Conservation (phyloP, 2,797 vertebrate genomes). For the Lepidocolaptes lacrymiger region DNA sequence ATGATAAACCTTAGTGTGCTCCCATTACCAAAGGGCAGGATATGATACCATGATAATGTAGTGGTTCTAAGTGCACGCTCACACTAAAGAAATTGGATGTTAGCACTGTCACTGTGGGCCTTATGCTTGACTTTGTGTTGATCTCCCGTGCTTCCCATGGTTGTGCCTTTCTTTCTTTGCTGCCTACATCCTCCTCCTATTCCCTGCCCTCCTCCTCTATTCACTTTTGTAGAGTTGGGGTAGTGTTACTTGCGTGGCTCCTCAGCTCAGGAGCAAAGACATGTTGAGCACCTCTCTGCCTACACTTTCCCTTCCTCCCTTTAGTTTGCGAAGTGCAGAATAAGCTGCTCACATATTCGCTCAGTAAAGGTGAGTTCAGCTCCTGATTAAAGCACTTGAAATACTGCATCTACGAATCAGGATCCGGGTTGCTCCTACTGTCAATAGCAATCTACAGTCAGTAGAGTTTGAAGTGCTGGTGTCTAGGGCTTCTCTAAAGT, state of each 20-base stretch:
- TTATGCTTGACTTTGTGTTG: not conserved
- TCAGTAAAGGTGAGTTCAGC: not conserved
- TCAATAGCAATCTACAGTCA: not conserved
- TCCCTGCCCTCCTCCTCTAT: too few relatives aligned
- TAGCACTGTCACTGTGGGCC: not conserved
- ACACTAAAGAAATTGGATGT: rapidly evolving
- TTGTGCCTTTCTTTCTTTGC: not conserved
- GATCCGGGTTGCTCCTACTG: not conserved
- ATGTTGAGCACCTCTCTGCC: not conserved
- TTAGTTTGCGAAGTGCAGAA: not conserved
- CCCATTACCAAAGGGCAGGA: not conserved
- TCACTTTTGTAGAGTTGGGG: not conserved
- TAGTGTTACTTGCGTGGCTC: not conserved
- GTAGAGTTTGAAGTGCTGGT: not conserved
- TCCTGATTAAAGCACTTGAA: not conserved
- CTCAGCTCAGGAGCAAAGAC: not conserved
- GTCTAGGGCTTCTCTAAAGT: not conserved
- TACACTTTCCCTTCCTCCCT: not conserved
- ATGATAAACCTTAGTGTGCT: not conserved
- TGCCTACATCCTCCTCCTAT: not conserved
- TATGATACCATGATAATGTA: rapidly evolving
- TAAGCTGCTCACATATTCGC: not conserved
- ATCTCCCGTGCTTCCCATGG: not conserved
- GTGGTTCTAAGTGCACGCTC: not conserved
- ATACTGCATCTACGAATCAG: rapidly evolving